Conservation (phyloP, 2,888 invertebrate species). For the Eugnorisma glareosa region DNA sequence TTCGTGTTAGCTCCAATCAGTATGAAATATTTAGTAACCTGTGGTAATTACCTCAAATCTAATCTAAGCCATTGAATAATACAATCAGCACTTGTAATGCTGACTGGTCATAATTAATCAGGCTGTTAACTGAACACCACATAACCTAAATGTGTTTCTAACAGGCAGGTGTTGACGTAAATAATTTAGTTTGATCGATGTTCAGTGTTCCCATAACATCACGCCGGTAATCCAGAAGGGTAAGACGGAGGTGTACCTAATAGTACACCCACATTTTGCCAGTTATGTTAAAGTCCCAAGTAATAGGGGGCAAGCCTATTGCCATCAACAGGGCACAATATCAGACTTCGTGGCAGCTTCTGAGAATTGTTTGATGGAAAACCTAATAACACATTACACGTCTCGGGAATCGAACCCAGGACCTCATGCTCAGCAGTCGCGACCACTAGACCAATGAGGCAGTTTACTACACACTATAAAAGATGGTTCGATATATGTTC, state of each 20-base stretch:
- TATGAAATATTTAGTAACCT: constrained; percentile 7
- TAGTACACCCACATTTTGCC: not conserved
- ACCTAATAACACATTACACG: not conserved
- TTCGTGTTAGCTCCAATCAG: not conserved
- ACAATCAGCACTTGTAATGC: constrained; percentile 21
- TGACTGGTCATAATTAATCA: constrained; percentile 50
- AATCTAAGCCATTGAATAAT: constrained; percentile 49
- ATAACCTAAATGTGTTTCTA: constrained; percentile 17
- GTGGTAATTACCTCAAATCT: constrained; percentile 4
- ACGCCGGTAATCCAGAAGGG: not conserved
- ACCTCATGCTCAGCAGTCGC: no score
- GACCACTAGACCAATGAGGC: no score
- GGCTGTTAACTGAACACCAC: constrained; percentile 22
- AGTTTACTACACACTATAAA: not conserved
- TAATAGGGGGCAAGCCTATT: not conserved
- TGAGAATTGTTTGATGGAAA: not conserved
- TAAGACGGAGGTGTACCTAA: not conserved
- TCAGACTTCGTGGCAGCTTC: not conserved
- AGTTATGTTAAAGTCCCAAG: not conserved
- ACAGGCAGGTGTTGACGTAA: constrained; percentile 22
- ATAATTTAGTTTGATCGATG: constrained; percentile 36
- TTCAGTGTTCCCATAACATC: not conserved
- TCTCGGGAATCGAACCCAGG: not conserved
- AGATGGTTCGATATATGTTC: no score
- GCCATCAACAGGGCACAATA: not conserved